Conservation (phyloP, 2,888 invertebrate genomes). For the Eugnorisma glareosa region DNA sequence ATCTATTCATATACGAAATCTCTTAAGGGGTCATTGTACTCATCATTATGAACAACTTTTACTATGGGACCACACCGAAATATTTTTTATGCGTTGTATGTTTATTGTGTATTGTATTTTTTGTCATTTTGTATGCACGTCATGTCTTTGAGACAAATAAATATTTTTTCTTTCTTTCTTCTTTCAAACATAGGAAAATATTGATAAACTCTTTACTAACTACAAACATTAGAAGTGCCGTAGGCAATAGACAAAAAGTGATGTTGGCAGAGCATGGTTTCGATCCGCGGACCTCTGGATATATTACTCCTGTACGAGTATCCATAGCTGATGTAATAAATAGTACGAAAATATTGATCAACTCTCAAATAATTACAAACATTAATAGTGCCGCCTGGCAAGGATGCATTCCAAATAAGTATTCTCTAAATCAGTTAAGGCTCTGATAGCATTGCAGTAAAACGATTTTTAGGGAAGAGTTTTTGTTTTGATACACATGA, state of each 20-base stretch:
- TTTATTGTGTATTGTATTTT: too few species aligned
- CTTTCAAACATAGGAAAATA: too few species aligned
- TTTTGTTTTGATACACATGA: not conserved
- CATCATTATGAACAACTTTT: too few species aligned
- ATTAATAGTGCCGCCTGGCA: not conserved
- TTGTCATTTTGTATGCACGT: too few species aligned
- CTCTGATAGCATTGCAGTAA: not conserved
- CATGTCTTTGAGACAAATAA: too few species aligned
- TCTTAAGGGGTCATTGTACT: too few species aligned
- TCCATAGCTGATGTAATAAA: not conserved
- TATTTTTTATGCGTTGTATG: too few species aligned
- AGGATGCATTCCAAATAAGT: too few species aligned
- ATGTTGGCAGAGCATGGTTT: slow-evolving; percentile 89
- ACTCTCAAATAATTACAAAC: not conserved
- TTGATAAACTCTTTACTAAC: not conserved
- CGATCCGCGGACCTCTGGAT: slow-evolving; percentile 97
- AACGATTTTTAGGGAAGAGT: not conserved
- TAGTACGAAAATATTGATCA: not conserved
- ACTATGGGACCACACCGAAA: too few species aligned
- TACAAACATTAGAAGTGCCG: not conserved
- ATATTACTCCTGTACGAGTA: not conserved
- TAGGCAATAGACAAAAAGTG: slow-evolving; percentile 6
- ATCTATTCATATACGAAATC: too few species aligned
- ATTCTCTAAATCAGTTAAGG: not conserved
- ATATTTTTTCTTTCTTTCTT: too few species aligned